Conservation (phyloP, 2,797 vertebrate genomes). For the Tragelaphus eurycerus region DNA sequence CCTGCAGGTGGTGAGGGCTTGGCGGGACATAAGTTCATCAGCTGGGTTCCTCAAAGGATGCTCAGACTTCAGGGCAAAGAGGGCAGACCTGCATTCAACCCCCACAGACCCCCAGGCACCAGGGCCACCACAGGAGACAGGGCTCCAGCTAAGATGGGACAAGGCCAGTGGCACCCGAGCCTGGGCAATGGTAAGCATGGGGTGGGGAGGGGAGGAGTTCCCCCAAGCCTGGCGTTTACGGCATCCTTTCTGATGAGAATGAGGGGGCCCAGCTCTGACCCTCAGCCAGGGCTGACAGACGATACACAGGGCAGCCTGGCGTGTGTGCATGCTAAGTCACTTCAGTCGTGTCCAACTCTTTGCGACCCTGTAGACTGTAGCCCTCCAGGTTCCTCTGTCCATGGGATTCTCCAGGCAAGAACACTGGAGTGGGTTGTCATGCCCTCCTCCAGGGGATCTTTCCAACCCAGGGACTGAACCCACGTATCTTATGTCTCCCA, state of each 20-base stretch:
- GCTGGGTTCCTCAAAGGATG: background rate
- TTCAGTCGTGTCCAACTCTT: background rate
- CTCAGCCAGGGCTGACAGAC: background rate
- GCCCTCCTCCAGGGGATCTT: background rate
- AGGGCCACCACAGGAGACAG: background rate
- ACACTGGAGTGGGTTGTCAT: background rate
- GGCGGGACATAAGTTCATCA: background rate
- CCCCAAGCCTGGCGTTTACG: accelerated
- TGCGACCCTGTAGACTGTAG: background rate
- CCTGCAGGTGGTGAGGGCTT: background rate
- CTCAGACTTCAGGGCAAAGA: background rate
- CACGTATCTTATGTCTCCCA: background rate
- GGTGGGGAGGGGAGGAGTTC: background rate
- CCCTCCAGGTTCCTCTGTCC: background rate
- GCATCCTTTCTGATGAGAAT: background rate
- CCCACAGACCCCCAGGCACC: background rate
- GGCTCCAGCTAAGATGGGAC: background rate
- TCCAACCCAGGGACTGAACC: background rate
- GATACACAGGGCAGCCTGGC: background rate
- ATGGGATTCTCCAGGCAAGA: background rate
- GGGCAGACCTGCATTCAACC: no score
- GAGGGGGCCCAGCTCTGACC: background rate
- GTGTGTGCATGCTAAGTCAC: background rate
- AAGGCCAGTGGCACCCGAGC: background rate
- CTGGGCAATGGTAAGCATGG: background rate